Percentiles rank a stretch among this genome's conserved stretches.
Conservation (phyloP, 1,140 invertebrate species). For the Potamilus streckersoni region DNA sequence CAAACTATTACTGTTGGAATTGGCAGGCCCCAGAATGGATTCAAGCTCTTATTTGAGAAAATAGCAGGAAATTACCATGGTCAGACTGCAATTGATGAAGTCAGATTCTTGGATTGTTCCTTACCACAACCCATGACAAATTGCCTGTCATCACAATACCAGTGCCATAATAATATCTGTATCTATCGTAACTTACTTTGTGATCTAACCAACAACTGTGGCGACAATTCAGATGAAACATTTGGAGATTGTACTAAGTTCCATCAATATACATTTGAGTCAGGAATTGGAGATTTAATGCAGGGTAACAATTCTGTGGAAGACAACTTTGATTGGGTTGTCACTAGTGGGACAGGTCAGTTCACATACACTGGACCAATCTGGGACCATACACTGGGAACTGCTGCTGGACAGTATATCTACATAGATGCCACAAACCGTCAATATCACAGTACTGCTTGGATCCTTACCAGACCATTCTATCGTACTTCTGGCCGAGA, state of each 20-base stretch:
- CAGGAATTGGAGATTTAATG: constrained; percentile 33
- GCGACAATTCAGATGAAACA: constrained; percentile 60
- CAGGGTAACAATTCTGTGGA: constrained; percentile 38
- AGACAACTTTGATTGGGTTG: constrained; percentile 58
- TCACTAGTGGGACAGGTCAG: constrained; percentile 22
- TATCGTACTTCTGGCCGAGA: constrained; percentile 30
- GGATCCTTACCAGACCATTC: constrained; percentile 44
- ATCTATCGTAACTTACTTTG: constrained; percentile 40
- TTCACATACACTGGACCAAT: constrained; percentile 42
- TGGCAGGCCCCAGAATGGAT: constrained; percentile 39
- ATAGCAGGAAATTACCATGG: constrained; percentile 39
- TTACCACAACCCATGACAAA: constrained; percentile 33
- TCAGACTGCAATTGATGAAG: constrained; percentile 61
- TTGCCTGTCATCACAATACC: constrained; percentile 33
- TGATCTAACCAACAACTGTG: constrained; percentile 63
- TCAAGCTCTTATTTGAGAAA: constrained; percentile 44
- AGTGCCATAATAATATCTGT: constrained; percentile 51
- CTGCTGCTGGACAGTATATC: constrained; percentile 58
- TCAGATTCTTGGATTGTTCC: constrained; percentile 50
- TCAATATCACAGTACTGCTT: constrained; percentile 69
- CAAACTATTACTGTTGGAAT: constrained; percentile 38
- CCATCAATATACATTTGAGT: constrained; percentile 48
- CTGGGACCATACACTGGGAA: constrained; percentile 52
- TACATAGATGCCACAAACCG: constrained; percentile 53
- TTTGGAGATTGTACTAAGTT: constrained; percentile 30